Evolutionary conservation across 2,888 invertebrate genomes (phyloP).

Genomic region (Sesamia inferens): DNA sequence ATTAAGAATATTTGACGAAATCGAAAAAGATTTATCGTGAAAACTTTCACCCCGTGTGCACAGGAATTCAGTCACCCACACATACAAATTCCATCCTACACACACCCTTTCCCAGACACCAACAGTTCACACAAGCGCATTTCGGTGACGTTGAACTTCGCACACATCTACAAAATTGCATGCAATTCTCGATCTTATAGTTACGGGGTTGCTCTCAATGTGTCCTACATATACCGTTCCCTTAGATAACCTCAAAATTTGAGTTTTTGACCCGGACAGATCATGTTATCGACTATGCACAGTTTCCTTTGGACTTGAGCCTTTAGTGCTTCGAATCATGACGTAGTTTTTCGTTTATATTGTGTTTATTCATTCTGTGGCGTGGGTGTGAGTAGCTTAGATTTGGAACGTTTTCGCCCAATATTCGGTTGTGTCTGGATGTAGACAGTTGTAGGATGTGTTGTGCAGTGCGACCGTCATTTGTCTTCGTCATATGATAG

Average conservation of each 20-base stretch:
- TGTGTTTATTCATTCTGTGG: conserved; percentile 38
- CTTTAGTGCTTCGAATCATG: conserved; percentile 51
- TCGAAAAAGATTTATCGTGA: conserved; percentile 54
- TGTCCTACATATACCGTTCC: conserved; percentile 86
- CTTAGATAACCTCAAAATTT: conserved; percentile 87
- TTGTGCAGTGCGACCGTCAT: conserved; percentile 59
- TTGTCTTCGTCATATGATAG: conserved; percentile 67
- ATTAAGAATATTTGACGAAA: neutral
- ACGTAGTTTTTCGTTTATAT: conserved; percentile 42
- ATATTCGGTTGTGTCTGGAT: conserved; percentile 63
- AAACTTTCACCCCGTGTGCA: conserved; percentile 66
- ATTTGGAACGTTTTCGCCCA: conserved; percentile 63
- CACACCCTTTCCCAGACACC: conserved; percentile 59
- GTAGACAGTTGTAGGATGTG: conserved; percentile 64
- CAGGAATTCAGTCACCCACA: conserved; percentile 73
- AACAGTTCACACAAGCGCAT: conserved; percentile 68
- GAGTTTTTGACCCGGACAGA: conserved; percentile 76
- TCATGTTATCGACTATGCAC: conserved; percentile 65
- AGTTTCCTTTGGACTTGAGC: conserved; percentile 62
- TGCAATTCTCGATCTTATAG: conserved; percentile 80
- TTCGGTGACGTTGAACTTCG: conserved; percentile 66
- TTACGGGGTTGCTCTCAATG: conserved; percentile 75
- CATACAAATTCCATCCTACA: conserved; percentile 69
- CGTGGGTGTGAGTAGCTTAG: conserved; percentile 54
- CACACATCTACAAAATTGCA: conserved; percentile 73